Evolutionary conservation across 2,797 vertebrate genomes (phyloP), one percentile per base, ranked within the genome.

Genomic region (Vireo griseus): DNA sequence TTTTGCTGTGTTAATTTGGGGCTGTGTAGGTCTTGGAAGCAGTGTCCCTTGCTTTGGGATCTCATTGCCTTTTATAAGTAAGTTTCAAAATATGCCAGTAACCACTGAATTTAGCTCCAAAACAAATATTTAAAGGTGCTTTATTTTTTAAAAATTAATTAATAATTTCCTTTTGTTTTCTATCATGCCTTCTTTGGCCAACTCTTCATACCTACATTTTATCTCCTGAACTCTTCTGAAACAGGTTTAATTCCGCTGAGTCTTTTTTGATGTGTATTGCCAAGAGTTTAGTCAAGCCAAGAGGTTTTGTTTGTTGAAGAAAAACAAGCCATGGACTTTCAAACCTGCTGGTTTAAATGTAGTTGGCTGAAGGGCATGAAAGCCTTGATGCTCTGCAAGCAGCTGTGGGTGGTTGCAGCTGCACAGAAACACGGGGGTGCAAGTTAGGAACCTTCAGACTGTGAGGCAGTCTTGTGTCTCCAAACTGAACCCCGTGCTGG

Each of bases 381-480:
- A 76, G n/a, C 55, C 35, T 48, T 45, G 8, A 50, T 73, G 50
- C n/a, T 24, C 25, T 51, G 33, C 31, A 47, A 45, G 76, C 75
- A 76, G 24, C 24, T 0, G 0, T 26, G 59, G 37, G 29, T 15
- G 16, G 57, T 50, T 78, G 35, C 31, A 80, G 66, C 71, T 52
- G 50, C 52, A 37, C 39, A 62, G 62, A 48, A 45, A 57, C 1
- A 1, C 7, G 29, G 24, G 16, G 35, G 15, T 68, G 28, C 45
- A 50, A 22, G 9, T 72, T 42, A 14, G 16, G 68, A 82, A 8
- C 57, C 62, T 40, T 55, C 7, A 44, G 63, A 48, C 25, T 73
- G 19, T 13, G 57, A 61, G 40, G 29, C 25, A 44, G 1, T 51
- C n/a, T 35, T 4, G 0, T 50, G 2, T 45, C 50, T 45, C 50